phyloP scores from a whole-genome alignment of 1,140 invertebrate species.

The Scaptomyza montana region DNA sequence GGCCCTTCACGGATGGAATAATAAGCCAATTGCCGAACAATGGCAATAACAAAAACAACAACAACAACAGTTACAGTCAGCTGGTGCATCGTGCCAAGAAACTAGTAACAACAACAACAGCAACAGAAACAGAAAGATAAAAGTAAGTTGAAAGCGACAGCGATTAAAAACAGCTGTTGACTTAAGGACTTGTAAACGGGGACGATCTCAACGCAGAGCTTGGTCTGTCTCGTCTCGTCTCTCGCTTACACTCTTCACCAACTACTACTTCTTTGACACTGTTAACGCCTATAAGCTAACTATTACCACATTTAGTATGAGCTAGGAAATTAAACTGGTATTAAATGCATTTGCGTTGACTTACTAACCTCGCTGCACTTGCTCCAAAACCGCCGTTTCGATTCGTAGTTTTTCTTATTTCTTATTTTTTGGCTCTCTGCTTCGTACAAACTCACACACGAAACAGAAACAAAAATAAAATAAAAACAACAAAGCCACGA shows the following conservation, averaged over 20 bases:
- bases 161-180: constrained; percentile 64
- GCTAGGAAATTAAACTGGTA: constrained; percentile 20
- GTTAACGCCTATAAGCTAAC: not conserved
- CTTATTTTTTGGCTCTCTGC: not conserved
- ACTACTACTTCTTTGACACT: not conserved
- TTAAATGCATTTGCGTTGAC: constrained; percentile 26
- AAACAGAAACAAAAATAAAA: constrained; percentile 6
- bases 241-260: not conserved
- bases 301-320: not conserved
- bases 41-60: constrained; percentile 15
- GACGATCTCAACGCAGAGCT: not conserved
- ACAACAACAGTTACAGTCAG: not conserved
- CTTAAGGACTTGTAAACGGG: constrained; percentile 11
- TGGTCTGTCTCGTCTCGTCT: not conserved
- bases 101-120: constrained; percentile 10
- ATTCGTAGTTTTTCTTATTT: not conserved
- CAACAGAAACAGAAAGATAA: constrained; percentile 21
- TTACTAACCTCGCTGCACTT: constrained; percentile 28
- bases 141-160: constrained; percentile 37
- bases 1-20: constrained; percentile 21
- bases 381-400: constrained; percentile 2
- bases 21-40: constrained; percentile 23
- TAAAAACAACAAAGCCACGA: constrained; percentile 13
- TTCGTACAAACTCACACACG: not conserved
- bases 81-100: constrained; percentile 28